Evolutionary conservation across 1,140 invertebrate genomes (phyloP), one percentile per base, ranked within the genome.

Genomic region (Ooceraea biroi): DNA sequence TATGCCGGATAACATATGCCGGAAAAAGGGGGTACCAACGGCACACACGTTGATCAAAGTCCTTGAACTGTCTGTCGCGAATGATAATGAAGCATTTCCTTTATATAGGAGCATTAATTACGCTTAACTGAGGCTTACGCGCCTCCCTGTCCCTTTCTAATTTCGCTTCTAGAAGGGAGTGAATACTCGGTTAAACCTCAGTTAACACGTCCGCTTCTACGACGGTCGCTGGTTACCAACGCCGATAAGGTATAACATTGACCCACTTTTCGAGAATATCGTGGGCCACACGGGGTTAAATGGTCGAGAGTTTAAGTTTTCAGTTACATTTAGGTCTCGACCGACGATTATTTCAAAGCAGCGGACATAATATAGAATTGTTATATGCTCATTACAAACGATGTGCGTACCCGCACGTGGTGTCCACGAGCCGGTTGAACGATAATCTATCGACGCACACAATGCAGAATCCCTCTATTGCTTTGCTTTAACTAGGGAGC

Each of bases 331-430:
- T 27, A 46, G 61, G 19, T 63, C 17, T 61, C 36, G 7, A 36
- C 27, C 11, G 17, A 46, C 2, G 58, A 48, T 30, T 63, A 17
- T 19, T 5, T 22, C 36, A 36, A 1, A 58, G 1, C 7, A 73
- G 14, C 14, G 25, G 1, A 27, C 0, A 41, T 57, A 44, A 58
- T 58, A 72, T 57, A 3, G 3, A 7, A 60, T 44, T n/a, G n/a
- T n/a, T n/a, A n/a, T n/a, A n/a, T n/a, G n/a, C n/a, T n/a, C n/a
- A n/a, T n/a, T n/a, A n/a, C n/a, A n/a, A n/a, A n/a, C n/a, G n/a
- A n/a, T n/a, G n/a, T n/a, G 65, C 52, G 65, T 80, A 58, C 41
- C 65, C 65, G 76, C 65, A 80, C 76, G 76, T 80, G 76, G 65
- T 65, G 30, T 69, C 22, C 76, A 69, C 76, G 76, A 80, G 76